Evolutionary conservation across 2,888 invertebrate genomes (phyloP), one percentile per base, ranked within the genome.

Genomic region (Archaeoteleia sp.): DNA sequence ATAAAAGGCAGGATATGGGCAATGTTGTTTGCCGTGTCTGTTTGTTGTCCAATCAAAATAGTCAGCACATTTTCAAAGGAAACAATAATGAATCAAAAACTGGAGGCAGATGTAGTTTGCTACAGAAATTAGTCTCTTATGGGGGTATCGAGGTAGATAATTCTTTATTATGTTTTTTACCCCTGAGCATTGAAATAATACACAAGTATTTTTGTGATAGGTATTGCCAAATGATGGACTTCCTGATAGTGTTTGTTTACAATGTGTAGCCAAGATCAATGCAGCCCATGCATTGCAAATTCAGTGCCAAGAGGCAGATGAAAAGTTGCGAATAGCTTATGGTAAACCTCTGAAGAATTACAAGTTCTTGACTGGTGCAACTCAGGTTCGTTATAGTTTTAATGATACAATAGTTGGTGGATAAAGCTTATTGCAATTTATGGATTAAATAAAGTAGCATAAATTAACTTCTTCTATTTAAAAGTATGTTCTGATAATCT

Each of bases 131-230:
- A 25, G 67, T 70, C 9, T 17, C 78, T 29, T 80, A 81, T 43
- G 75, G 80, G 15, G 81, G 78, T 8, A 72, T 82, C 13, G 76
- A 82, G 79, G 82, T 82, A 49, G n/a, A 70, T 63, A 25, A 45
- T 8, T n/a, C n/a, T 27, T 55, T 45, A 32, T 25, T 20, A 42
- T 14, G 17, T 12, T 23, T 32, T 20, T 3, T 9, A n/a, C n/a
- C n/a, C n/a, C 6, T 1, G 10, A 13, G 1, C 27, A 34, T n/a
- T 12, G 17, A 15, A 48, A 5, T n/a, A 37, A 7, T 35, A 12
- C 1, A 15, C 34, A 13, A 25, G 15, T 29, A 7, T 9, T 10
- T 12, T 10, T 32, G 37, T 46, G 7, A 43, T 35, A 82, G 82
- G 62, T 82, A 32, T 42, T 67, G 3, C 67, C 75, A 15, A 57